A percentile compares a stretch with the other conserved stretches of the same genome.
phyloP scores from a whole-genome alignment of 30 jellyfish, hydroid and myxozoan species.

The Aurelia aurita complex sp. Pacific region DNA sequence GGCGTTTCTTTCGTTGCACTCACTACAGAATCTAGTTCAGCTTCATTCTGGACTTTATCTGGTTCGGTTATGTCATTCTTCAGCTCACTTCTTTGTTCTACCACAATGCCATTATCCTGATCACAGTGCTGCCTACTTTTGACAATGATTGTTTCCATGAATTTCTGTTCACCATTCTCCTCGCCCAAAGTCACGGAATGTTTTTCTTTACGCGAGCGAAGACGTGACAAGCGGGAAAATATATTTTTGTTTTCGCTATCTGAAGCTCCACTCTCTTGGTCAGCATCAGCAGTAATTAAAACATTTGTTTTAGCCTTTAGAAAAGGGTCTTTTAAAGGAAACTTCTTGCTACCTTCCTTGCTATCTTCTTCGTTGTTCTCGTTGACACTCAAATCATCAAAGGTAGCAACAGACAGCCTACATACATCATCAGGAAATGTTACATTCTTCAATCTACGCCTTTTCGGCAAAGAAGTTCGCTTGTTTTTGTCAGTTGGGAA shows the following conservation, averaged over 20 bases:
- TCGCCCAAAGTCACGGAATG: neutral
- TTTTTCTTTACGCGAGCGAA: neutral
- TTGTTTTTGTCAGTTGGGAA: constrained; percentile 3
- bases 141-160: neutral
- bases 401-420: neutral
- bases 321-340: neutral
- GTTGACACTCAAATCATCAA: neutral
- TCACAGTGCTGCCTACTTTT: neutral
- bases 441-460: constrained; percentile 44
- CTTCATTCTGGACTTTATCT: too few relatives aligned
- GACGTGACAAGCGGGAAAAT: neutral
- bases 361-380: neutral
- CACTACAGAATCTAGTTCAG: too few relatives aligned
- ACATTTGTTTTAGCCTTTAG: neutral
- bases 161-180: neutral
- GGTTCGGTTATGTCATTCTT: too few relatives aligned
- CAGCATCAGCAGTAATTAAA: too few relatives aligned
- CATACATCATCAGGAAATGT: neutral
- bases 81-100: too few relatives aligned
- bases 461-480: constrained; percentile 17
- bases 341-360: neutral
- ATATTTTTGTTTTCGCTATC: neutral
- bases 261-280: neutral
- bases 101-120: too few relatives aligned
- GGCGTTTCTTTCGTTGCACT: too few relatives aligned